These are phyloP conservation scores for Alitta virens DNA, from an alignment of 2,888 invertebrate species.

Conservation along the genomic window DNA sequence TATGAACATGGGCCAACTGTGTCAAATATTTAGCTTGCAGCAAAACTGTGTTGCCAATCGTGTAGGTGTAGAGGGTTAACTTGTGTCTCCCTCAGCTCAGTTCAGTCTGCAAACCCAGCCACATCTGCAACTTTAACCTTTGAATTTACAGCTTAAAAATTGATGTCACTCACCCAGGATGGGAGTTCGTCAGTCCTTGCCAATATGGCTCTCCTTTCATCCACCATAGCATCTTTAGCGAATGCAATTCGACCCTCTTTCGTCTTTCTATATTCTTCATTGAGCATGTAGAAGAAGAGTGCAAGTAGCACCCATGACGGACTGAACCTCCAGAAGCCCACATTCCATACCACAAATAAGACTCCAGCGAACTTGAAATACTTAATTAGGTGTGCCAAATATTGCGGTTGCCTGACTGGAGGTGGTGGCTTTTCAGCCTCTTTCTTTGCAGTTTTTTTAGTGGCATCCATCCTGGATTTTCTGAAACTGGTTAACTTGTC, in stretches of 20 bases:
- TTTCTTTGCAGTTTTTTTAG: neutral
- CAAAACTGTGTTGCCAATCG: too few relatives aligned
- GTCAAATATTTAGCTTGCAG: too few relatives aligned
- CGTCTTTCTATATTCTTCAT: conserved; percentile 57
- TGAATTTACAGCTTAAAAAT: neutral
- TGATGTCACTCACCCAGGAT: conserved; percentile 74
- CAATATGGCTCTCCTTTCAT: conserved; percentile 83
- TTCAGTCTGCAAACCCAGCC: too few relatives aligned
- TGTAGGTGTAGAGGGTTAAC: too few relatives aligned
- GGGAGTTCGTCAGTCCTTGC: conserved; percentile 87
- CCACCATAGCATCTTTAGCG: conserved; percentile 60
- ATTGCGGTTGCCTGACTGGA: neutral
- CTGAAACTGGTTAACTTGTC: too few relatives aligned
- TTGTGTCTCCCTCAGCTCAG: too few relatives aligned
- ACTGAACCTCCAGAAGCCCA: conserved; percentile 64
- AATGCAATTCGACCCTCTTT: conserved; percentile 77
- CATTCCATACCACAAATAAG: conserved; percentile 45
- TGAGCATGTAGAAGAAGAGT: conserved; percentile 73
- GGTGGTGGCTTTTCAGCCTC: neutral
- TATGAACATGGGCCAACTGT: too few relatives aligned
- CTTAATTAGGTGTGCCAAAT: conserved; percentile 20
- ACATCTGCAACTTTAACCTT: too few relatives aligned
- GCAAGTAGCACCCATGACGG: conserved; percentile 85
- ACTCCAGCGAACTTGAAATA: conserved; percentile 51
- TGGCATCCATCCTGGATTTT: neutral